phyloP scores from a whole-genome alignment of 1,140 invertebrate species.

The Triops cancriformis region DNA sequence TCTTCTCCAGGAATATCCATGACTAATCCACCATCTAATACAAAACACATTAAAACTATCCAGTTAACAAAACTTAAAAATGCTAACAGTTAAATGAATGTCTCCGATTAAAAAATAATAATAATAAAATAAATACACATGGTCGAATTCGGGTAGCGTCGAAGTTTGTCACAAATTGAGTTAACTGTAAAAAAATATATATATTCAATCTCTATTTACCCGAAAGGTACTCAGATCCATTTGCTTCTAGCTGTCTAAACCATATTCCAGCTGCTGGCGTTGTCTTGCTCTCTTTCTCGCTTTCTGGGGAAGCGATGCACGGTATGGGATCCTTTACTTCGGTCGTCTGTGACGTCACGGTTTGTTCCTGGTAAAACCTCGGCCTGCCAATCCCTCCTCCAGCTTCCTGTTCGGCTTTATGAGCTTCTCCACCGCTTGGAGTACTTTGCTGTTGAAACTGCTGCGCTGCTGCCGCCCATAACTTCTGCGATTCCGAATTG shows the following conservation, averaged over 20 bases:
- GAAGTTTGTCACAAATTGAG: too few species aligned
- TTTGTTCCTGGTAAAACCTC: conserved; percentile 1
- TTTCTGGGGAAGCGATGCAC: conserved; percentile 19
- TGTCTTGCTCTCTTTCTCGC: conserved; percentile 31
- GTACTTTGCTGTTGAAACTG: conserved; percentile 17
- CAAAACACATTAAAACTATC: neutral
- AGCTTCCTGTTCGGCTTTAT: neutral
- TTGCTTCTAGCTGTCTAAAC: conserved; percentile 31
- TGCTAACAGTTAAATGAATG: too few species aligned
- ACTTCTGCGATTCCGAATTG: conserved; percentile 27
- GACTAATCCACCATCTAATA: neutral
- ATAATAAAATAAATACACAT: neutral
- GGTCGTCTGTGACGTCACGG: neutral
- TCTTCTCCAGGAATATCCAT: conserved; percentile 15
- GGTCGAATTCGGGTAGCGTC: too few species aligned
- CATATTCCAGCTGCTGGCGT: conserved; percentile 15
- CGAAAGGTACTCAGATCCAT: conserved; percentile 30
- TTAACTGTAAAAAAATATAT: too few species aligned
- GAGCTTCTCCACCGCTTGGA: neutral
- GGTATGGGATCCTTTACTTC: neutral
- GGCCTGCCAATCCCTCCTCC: neutral
- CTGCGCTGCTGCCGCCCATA: conserved; percentile 7
- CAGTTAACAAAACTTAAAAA: neutral
- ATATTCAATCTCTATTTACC: neutral
- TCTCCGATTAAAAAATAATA: neutral